phyloP scores from a whole-genome alignment of 1,140 invertebrate species.

The Zaprionus kolodkinae region DNA sequence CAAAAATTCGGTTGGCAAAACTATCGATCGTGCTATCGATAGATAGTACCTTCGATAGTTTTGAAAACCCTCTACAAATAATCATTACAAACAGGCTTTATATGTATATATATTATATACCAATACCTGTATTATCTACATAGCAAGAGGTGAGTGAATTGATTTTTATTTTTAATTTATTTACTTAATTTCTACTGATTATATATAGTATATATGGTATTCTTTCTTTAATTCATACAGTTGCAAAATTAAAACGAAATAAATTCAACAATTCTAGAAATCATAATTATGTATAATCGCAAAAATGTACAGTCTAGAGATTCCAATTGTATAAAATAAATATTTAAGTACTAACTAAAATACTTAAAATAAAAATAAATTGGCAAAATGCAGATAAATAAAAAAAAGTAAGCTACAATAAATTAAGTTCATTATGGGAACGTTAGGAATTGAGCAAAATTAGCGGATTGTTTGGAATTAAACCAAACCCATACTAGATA shows the following conservation, averaged over 20 bases:
- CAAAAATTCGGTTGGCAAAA: slow-evolving; percentile 7
- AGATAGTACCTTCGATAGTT: background rate
- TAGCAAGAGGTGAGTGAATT: slow-evolving; percentile 64
- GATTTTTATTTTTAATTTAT: slow-evolving; percentile 57
- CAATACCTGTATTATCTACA: slow-evolving; percentile 23
- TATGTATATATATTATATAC: slow-evolving; percentile 5
- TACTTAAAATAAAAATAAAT: slow-evolving; percentile 27
- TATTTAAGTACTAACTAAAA: slow-evolving; percentile 13
- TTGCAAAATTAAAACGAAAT: slow-evolving; percentile 29
- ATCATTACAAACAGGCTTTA: slow-evolving; percentile 21
- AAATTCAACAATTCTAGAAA: slow-evolving; percentile 12
- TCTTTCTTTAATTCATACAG: slow-evolving; percentile 17
- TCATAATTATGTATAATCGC: slow-evolving; percentile 3
- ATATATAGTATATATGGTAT: slow-evolving; percentile 19
- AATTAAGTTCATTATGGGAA: slow-evolving; percentile 16
- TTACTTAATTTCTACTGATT: slow-evolving; percentile 43
- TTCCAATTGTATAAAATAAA: slow-evolving; percentile 25
- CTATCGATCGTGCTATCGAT: background rate
- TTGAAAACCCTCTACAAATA: slow-evolving; percentile 12
- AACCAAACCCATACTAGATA: background rate
- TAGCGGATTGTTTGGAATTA: too few relatives aligned
- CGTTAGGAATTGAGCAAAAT: background rate
- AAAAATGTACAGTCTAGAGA: slow-evolving; percentile 17
- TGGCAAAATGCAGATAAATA: slow-evolving; percentile 21
- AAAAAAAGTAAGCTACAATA: slow-evolving; percentile 23